phyloP scores from a whole-genome alignment of 2,113 vertebrate genomes.

The Leucosticte australis region DNA sequence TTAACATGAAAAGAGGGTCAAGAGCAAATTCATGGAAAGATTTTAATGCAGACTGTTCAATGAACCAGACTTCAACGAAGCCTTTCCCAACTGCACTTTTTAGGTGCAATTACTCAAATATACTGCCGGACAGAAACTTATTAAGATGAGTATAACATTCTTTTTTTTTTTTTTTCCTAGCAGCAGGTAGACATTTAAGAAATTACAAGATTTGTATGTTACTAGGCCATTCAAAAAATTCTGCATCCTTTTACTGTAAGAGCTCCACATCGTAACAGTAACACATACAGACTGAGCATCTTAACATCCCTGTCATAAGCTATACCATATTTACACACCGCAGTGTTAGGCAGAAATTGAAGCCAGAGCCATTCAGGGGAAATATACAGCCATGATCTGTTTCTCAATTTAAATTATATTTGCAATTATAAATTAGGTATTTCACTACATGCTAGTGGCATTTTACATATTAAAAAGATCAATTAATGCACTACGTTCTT shows the following conservation, averaged over 20 bases:
- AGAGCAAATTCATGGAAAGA: not conserved
- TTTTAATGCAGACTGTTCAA: not conserved
- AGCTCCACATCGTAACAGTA: not conserved
- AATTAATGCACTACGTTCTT: not conserved
- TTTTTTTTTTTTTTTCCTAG: not conserved
- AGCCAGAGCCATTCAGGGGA: not conserved
- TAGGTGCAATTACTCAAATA: not conserved
- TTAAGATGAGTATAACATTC: not conserved
- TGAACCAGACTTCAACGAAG: not conserved
- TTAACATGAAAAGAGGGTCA: not conserved
- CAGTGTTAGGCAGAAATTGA: not conserved
- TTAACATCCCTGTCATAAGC: not conserved
- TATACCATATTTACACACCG: not conserved
- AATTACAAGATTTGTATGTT: not conserved
- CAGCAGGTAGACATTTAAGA: not conserved
- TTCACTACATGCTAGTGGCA: not conserved
- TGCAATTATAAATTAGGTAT: not conserved
- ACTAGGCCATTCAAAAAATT: not conserved
- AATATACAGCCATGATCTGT: not conserved
- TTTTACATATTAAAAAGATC: not conserved
- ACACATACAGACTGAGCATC: not conserved
- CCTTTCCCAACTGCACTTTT: not conserved
- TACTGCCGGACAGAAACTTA: not conserved
- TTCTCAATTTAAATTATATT: not conserved
- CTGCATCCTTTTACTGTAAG: not conserved